A percentile compares a stretch with the other conserved stretches of the same genome.
phyloP scores from a whole-genome alignment of 2,888 invertebrate genomes.

The Osmoderma eremita region DNA sequence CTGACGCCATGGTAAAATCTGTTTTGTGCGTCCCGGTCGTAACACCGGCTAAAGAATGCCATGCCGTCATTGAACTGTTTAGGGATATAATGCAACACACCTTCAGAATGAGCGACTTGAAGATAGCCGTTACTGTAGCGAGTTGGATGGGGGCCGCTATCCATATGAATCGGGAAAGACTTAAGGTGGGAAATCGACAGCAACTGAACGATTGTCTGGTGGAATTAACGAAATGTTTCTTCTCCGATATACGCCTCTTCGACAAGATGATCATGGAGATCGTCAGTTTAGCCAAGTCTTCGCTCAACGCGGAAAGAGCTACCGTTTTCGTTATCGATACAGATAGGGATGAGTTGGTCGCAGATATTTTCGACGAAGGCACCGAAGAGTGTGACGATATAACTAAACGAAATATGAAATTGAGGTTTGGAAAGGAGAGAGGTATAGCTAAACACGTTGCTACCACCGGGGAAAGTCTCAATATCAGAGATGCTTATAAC shows the following conservation, averaged over 20 bases:
- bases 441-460: constrained; percentile 69
- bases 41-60: constrained; percentile 67
- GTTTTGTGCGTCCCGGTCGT: constrained; percentile 71
- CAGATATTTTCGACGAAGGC: constrained; percentile 72
- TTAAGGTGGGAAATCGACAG: constrained; percentile 60
- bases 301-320: constrained; percentile 68
- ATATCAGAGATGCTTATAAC: constrained; percentile 68
- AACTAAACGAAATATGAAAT: constrained; percentile 66
- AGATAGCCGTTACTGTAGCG: constrained; percentile 58
- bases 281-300: constrained; percentile 69
- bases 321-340: constrained; percentile 69
- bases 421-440: constrained; percentile 65
- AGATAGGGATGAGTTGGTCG: constrained; percentile 63
- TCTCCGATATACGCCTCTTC: constrained; percentile 67
- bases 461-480: constrained; percentile 64
- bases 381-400: constrained; percentile 56
- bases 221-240: constrained; percentile 64
- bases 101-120: constrained; percentile 58
- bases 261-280: constrained; percentile 71
- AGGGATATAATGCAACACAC: constrained; percentile 59
- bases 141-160: constrained; percentile 64
- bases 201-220: constrained; percentile 61
- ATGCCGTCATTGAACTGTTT: constrained; percentile 70
- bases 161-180: constrained; percentile 60
- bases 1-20: constrained; percentile 67